phyloP scores from a whole-genome alignment of 92 coral and sea anemone species.

The Palythoa grandis region DNA sequence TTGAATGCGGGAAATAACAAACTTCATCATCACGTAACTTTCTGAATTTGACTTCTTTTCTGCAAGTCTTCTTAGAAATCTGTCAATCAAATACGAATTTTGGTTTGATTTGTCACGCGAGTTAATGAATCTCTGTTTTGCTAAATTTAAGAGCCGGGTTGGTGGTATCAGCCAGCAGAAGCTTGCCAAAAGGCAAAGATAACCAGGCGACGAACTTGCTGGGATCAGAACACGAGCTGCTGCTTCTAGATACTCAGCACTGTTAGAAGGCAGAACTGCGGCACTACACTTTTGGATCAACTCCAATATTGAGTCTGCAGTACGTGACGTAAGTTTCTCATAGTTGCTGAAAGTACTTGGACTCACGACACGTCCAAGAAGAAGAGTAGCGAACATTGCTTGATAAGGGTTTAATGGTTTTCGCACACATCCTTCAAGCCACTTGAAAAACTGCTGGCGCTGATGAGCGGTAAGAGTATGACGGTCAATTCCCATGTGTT shows the following conservation, averaged over 20 bases:
- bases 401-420: background rate
- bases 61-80: background rate
- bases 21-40: background rate
- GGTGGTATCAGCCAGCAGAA: constrained; percentile 17
- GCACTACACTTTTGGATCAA: background rate
- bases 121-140: constrained; percentile 15
- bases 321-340: background rate
- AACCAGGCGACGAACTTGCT: constrained; percentile 15
- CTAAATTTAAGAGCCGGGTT: background rate
- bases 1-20: background rate
- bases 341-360: background rate
- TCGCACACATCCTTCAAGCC: background rate
- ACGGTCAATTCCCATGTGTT: constrained; percentile 61
- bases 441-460: constrained; percentile 1
- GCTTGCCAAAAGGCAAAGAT: constrained; percentile 4
- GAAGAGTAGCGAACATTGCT: constrained; percentile 53
- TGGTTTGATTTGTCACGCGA: background rate
- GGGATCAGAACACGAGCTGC: constrained; percentile 30
- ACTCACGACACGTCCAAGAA: constrained; percentile 61
- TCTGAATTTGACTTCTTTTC: background rate
- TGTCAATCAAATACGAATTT: background rate
- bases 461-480: background rate
- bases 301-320: background rate
- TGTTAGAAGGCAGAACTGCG: constrained; percentile 15
- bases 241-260: constrained; percentile 19